Evolutionary conservation across 1,140 invertebrate genomes (phyloP).

Genomic region (Aethina tumida): DNA sequence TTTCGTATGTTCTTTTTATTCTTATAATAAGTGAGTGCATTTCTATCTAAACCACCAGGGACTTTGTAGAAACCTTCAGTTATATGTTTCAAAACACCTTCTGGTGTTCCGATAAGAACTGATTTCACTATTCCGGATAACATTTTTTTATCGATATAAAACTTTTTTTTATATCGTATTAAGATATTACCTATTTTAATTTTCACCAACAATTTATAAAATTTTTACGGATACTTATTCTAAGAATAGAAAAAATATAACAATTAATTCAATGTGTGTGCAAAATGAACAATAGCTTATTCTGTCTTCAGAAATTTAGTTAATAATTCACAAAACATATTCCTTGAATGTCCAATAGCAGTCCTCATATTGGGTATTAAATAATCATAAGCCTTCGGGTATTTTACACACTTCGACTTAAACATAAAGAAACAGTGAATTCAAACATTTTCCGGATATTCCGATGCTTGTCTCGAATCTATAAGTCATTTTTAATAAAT

Average conservation of each 20-base stretch:
- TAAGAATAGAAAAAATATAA: no score
- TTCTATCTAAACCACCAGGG: slow-evolving; percentile 10
- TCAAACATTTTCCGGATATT: slow-evolving; percentile 57
- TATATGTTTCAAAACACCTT: slow-evolving; percentile 56
- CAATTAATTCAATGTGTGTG: no score
- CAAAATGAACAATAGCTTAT: no score
- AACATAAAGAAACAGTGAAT: slow-evolving; percentile 72
- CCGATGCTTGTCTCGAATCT: slow-evolving; percentile 43
- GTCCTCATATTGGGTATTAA: slow-evolving; percentile 22
- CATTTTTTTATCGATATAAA: not conserved
- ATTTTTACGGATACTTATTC: no score
- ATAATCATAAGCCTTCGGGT: slow-evolving; percentile 48
- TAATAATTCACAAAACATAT: no score
- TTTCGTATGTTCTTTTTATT: slow-evolving; percentile 50
- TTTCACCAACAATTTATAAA: no score
- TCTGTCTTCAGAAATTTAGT: no score
- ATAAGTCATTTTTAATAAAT: slow-evolving; percentile 29
- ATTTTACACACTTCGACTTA: slow-evolving; percentile 56
- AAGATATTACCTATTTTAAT: slow-evolving; percentile 49
- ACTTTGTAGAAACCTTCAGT: slow-evolving; percentile 52
- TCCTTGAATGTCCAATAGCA: not conserved
- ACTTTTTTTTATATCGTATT: slow-evolving; percentile 24
- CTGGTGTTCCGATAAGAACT: slow-evolving; percentile 54
- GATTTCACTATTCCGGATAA: slow-evolving; percentile 31
- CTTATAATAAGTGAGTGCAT: slow-evolving; percentile 42